Conservation (phyloP, 92 coral and sea anemone species). For the Siderastrea radians region DNA sequence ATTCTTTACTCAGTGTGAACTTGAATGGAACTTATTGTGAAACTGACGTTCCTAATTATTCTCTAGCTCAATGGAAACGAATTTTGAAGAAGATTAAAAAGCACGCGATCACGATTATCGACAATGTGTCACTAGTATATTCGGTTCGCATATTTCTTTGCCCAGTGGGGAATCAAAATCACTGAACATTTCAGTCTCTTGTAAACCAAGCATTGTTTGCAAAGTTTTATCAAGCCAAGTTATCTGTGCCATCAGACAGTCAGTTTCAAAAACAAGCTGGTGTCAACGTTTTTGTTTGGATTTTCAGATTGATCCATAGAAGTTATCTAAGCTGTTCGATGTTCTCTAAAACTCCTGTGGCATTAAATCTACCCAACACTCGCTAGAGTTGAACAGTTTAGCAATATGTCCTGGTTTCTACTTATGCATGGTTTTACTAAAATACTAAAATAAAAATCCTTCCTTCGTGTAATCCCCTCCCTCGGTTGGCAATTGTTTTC, state of each 20-base stretch:
- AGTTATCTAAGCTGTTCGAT: neutral
- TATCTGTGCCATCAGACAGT: neutral
- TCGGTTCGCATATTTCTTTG: too few species aligned
- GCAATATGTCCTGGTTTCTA: too few species aligned
- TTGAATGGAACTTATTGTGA: slow-evolving; percentile 4
- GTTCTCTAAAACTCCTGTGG: neutral
- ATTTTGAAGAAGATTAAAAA: neutral
- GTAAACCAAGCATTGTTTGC: neutral
- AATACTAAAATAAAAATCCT: neutral
- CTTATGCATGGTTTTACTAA: too few species aligned
- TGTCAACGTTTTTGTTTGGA: neutral
- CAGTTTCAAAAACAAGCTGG: neutral
- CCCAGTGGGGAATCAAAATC: too few species aligned
- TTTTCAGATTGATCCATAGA: too few species aligned
- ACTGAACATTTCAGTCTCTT: too few species aligned
- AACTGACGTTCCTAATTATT: neutral
- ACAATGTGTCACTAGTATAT: too few species aligned
- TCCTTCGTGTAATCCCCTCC: neutral
- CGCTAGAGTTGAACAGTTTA: neutral
- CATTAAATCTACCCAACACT: neutral
- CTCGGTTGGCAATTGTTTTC: neutral
- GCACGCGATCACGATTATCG: neutral
- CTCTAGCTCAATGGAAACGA: neutral
- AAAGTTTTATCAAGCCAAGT: slow-evolving; percentile 9
- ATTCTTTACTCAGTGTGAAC: slow-evolving; percentile 1